phyloP scores from a whole-genome alignment of 1,140 invertebrate genomes.

The Pemphigus obesinymphae region DNA sequence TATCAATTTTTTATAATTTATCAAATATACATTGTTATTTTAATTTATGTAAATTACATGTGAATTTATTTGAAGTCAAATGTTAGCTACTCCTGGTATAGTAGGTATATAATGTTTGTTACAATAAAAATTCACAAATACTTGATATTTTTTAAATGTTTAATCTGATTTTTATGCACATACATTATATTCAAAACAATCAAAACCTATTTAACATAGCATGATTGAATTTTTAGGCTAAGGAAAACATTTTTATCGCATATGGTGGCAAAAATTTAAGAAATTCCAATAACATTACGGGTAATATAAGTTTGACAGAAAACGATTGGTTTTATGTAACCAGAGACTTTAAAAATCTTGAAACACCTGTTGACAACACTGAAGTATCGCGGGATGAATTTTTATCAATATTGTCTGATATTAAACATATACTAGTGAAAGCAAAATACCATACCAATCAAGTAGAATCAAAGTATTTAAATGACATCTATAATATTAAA shows the following conservation, averaged over 20 bases:
- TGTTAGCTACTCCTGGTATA: too few relatives aligned
- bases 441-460: slow-evolving; percentile 93
- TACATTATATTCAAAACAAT: too few relatives aligned
- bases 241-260: slow-evolving; percentile 38
- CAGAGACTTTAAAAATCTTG: slow-evolving; percentile 58
- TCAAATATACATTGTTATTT: too few relatives aligned
- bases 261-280: slow-evolving; percentile 2
- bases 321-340: slow-evolving; percentile 69
- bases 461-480: slow-evolving; percentile 69
- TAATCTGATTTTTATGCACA: too few relatives aligned
- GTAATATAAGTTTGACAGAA: slow-evolving; percentile 61
- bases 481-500: neutral
- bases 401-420: slow-evolving; percentile 73
- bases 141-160: too few relatives aligned
- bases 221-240: slow-evolving; percentile 27
- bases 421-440: slow-evolving; percentile 76
- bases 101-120: too few relatives aligned
- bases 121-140: too few relatives aligned
- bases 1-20: too few relatives aligned
- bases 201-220: too few relatives aligned
- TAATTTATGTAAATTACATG: too few relatives aligned
- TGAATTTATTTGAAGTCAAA: too few relatives aligned
- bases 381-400: slow-evolving; percentile 73
- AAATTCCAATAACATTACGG: neutral
- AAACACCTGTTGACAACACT: slow-evolving; percentile 52